Evolutionary conservation across 2,797 vertebrate genomes (phyloP).

Genomic region (Tiaroga cobitis): DNA sequence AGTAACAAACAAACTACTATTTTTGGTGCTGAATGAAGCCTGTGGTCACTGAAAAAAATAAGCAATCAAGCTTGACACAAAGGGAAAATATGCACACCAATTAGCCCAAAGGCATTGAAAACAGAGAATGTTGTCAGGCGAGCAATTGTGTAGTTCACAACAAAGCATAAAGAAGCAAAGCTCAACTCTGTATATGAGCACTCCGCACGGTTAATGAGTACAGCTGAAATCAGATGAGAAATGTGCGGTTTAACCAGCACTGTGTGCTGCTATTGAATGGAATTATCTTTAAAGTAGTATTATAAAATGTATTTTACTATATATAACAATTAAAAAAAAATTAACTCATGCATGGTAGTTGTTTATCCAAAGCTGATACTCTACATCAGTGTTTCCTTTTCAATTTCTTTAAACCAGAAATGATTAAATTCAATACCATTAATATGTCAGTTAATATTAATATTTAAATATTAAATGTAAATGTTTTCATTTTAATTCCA

Average conservation of each 20-base stretch:
- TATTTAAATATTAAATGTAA: not conserved
- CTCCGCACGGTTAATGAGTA: not conserved
- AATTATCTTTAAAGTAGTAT: not conserved
- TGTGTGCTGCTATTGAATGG: not conserved
- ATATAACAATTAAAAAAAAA: not conserved
- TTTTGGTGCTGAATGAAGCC: slow-evolving; percentile 28
- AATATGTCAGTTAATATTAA: not conserved
- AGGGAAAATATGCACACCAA: slow-evolving; percentile 35
- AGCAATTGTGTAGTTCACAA: slow-evolving; percentile 19
- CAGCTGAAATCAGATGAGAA: slow-evolving; percentile 24
- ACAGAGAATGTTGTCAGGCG: slow-evolving; percentile 17
- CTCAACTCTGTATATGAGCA: not conserved
- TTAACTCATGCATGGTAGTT: not conserved
- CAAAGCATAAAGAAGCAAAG: slow-evolving; percentile 1
- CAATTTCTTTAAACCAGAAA: not conserved
- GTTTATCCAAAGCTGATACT: not conserved
- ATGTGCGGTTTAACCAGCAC: not conserved
- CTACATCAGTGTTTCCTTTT: not conserved
- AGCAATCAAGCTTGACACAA: slow-evolving; percentile 38
- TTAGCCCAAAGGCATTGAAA: slow-evolving; percentile 12
- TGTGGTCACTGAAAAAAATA: slow-evolving; percentile 39
- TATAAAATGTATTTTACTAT: not conserved
- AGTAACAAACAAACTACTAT: slow-evolving; percentile 21
- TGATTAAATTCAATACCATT: not conserved
- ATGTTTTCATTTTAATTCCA: not conserved